Evolutionary conservation across 2,797 vertebrate genomes (phyloP).

Genomic region (Pteropus rufus): DNA sequence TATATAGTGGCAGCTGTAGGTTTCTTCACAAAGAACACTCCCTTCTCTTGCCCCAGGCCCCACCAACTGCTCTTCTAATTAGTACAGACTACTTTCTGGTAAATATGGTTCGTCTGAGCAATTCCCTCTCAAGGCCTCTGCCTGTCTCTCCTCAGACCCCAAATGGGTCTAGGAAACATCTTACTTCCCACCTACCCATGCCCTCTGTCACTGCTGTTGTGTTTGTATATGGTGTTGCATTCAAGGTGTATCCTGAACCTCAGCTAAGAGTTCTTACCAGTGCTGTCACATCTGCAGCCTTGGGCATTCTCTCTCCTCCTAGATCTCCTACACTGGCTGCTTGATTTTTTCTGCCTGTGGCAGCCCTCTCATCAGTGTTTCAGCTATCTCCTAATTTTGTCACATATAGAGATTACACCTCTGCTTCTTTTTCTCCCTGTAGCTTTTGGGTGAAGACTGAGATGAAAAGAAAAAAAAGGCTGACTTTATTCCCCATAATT

Average conservation of each 20-base stretch:
- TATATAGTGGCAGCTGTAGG: not conserved
- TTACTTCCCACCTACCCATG: not conserved
- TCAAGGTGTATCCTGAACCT: not conserved
- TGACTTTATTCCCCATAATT: slow-evolving; percentile 34
- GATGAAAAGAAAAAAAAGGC: slow-evolving; percentile 4
- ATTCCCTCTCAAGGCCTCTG: not conserved
- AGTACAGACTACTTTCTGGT: slow-evolving; percentile 2
- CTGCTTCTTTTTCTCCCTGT: not conserved
- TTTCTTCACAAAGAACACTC: not conserved
- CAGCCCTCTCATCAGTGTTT: not conserved
- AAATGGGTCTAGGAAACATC: not conserved
- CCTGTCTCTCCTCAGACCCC: slow-evolving; percentile 6
- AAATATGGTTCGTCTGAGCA: slow-evolving; percentile 26
- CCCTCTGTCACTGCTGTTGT: not conserved
- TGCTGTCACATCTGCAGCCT: not conserved
- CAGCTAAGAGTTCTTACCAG: not conserved
- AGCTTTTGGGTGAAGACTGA: slow-evolving; percentile 38
- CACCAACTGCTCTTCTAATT: not conserved
- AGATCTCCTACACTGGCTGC: not conserved
- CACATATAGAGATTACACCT: slow-evolving; percentile 30
- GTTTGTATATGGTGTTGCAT: not conserved
- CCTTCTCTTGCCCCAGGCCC: not conserved
- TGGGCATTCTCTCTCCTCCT: not conserved
- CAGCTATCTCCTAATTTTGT: not conserved
- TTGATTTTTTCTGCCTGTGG: not conserved